Evolutionary conservation across 1,140 invertebrate genomes (phyloP).

Genomic region (Drosophila bifasciata): DNA sequence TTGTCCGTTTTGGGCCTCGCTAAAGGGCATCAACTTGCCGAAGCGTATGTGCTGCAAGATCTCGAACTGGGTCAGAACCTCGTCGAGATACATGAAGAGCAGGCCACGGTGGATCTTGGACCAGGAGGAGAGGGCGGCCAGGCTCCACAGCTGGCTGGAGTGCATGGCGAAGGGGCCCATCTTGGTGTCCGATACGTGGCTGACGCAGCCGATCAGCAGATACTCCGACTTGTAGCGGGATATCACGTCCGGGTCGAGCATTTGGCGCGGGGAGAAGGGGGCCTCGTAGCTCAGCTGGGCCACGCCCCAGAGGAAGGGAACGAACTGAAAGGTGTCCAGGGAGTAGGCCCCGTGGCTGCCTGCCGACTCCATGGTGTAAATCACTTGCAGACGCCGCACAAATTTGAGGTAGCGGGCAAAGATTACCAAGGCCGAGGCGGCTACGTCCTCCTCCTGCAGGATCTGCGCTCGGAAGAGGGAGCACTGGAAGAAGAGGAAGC

Average conservation of each 20-base stretch:
- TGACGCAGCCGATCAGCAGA: constrained; percentile 31
- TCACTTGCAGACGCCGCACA: constrained; percentile 48
- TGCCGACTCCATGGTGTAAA: constrained; percentile 33
- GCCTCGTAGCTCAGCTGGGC: constrained; percentile 52
- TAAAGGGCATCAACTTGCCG: constrained; percentile 50
- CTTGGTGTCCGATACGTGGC: constrained; percentile 27
- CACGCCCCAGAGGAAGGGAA: constrained; percentile 56
- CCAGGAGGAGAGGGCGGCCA: constrained; percentile 47
- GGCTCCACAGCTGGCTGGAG: constrained; percentile 58
- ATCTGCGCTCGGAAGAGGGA: constrained; percentile 40
- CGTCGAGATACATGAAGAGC: constrained; percentile 46
- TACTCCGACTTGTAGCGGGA: constrained; percentile 19
- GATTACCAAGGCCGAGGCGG: constrained; percentile 49
- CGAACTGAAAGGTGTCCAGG: constrained; percentile 59
- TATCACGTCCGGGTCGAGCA: constrained; percentile 30
- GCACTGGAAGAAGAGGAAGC: constrained; percentile 57
- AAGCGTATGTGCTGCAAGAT: constrained; percentile 35
- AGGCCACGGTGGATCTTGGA: constrained; percentile 39
- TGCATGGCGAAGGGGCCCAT: constrained; percentile 48
- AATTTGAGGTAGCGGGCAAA: constrained; percentile 53
- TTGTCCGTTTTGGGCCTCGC: not conserved
- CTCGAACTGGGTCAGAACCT: constrained; percentile 37
- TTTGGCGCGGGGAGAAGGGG: constrained; percentile 43
- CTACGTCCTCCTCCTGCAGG: constrained; percentile 24
- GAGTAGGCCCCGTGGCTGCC: constrained; percentile 47